Conservation (phyloP, 2,797 vertebrate genomes). For the Channallabes apus region DNA sequence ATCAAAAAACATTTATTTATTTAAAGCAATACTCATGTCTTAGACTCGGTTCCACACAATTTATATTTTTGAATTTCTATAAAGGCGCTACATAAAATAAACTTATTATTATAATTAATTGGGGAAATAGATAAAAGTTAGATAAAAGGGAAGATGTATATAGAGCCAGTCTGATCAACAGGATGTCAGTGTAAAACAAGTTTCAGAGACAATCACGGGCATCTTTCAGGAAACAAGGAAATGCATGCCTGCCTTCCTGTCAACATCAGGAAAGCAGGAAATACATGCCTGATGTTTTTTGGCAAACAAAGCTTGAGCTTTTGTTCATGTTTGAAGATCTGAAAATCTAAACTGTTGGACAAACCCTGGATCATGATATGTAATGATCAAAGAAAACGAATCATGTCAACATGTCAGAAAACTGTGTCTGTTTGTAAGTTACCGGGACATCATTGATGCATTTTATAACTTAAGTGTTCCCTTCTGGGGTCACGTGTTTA, state of each 20-base stretch:
- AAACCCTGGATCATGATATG: neutral
- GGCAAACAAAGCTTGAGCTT: slow-evolving; percentile 31
- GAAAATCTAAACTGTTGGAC: slow-evolving; percentile 2
- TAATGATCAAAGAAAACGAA: neutral
- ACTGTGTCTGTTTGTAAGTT: neutral
- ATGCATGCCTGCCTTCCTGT: slow-evolving; percentile 43
- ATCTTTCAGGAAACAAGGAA: slow-evolving; percentile 55
- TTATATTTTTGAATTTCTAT: too few relatives aligned
- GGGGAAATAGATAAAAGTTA: neutral
- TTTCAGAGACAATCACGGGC: slow-evolving; percentile 55
- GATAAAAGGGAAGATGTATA: neutral
- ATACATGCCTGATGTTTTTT: slow-evolving; percentile 49
- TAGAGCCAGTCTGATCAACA: slow-evolving; percentile 41
- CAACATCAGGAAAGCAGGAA: slow-evolving; percentile 54
- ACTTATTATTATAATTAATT: too few relatives aligned
- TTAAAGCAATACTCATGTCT: neutral
- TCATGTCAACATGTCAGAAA: neutral
- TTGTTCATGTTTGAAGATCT: neutral
- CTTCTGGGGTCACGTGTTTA: slow-evolving; percentile 25
- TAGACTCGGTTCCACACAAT: neutral
- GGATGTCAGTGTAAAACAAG: slow-evolving; percentile 57
- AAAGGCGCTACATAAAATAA: too few relatives aligned
- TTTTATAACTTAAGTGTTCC: slow-evolving; percentile 11
- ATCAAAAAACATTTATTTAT: neutral
- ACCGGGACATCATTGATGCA: neutral